Evolutionary conservation across 2,113 vertebrate species (phyloP).

Genomic region (Laticauda colubrina): DNA sequence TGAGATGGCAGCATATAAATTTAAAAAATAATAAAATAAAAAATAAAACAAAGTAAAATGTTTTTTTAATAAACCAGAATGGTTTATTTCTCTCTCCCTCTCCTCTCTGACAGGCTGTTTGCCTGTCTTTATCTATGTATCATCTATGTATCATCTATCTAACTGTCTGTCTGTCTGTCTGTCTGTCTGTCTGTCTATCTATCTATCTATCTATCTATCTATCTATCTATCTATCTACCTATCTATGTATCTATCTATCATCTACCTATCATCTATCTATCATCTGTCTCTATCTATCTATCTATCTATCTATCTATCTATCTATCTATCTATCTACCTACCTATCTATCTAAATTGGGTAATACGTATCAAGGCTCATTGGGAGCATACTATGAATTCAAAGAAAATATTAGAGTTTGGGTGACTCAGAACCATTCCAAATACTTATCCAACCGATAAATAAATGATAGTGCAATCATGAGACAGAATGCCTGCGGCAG

Average conservation of each 20-base stretch:
- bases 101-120: neutral
- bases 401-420: slow-evolving; percentile 34
- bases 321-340: neutral
- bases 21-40: neutral
- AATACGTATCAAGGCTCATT: neutral
- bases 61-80: neutral
- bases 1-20: neutral
- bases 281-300: neutral
- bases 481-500: slow-evolving; percentile 12
- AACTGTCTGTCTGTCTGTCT: neutral
- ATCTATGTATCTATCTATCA: no score
- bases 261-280: neutral
- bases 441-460: slow-evolving; percentile 37
- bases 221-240: neutral
- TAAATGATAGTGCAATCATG: slow-evolving; percentile 33
- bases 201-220: neutral
- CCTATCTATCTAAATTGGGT: neutral
- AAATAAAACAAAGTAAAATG: neutral
- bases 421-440: slow-evolving; percentile 25
- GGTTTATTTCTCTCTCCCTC: neutral
- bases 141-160: no score
- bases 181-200: neutral
- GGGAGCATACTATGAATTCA: slow-evolving; percentile 39
- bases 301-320: neutral
- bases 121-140: neutral